Conservation (phyloP, 2,113 vertebrate species). For the Delphinapterus leucas region DNA sequence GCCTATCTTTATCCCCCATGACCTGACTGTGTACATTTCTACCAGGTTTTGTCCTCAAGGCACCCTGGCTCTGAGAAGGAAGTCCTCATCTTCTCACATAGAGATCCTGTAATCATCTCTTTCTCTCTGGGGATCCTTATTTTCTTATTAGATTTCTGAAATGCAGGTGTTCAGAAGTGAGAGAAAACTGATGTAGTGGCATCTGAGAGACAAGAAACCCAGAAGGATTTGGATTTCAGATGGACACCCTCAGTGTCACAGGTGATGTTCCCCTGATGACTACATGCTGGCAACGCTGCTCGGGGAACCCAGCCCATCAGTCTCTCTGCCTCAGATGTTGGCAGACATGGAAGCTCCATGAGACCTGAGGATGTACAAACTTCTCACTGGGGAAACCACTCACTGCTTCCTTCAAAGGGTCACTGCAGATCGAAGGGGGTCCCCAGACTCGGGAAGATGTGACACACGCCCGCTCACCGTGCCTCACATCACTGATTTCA, state of each 20-base stretch:
- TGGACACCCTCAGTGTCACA: background rate
- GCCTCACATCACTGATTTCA: background rate
- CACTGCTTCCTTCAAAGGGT: background rate
- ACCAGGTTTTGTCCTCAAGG: background rate
- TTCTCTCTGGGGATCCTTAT: background rate
- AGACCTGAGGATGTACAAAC: background rate
- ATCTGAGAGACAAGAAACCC: background rate
- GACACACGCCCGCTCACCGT: fast-evolving
- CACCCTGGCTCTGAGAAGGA: background rate
- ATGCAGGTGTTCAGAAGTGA: background rate
- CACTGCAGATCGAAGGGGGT: background rate
- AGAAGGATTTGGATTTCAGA: background rate
- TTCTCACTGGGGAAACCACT: background rate
- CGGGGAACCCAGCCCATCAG: too few relatives aligned
- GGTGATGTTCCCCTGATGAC: background rate
- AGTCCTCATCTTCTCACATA: background rate
- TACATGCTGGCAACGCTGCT: background rate
- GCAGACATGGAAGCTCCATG: background rate
- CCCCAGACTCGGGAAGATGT: background rate
- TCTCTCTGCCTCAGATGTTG: background rate
- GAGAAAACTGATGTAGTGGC: background rate
- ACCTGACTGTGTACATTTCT: background rate
- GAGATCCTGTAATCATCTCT: background rate
- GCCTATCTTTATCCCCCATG: background rate
- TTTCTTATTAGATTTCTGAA: background rate